phyloP scores from a whole-genome alignment of 2,888 invertebrate species.

The Nemapogon koenigi region DNA sequence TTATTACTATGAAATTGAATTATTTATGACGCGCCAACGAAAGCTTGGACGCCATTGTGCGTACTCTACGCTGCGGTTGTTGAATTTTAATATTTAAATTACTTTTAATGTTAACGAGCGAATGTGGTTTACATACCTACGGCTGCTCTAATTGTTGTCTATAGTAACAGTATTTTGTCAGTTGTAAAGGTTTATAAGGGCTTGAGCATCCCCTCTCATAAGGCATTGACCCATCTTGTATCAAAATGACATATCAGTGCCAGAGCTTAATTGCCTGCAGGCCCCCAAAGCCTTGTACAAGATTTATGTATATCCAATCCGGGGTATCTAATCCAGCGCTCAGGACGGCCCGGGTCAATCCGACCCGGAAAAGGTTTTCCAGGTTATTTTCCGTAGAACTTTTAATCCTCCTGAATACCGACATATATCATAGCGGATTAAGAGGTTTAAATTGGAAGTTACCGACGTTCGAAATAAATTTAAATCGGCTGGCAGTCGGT shows the following conservation, averaged over 20 bases:
- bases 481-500: conserved; percentile 62
- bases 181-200: too few species aligned
- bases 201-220: neutral
- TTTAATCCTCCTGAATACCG: conserved; percentile 65
- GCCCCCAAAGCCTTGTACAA: conserved; percentile 53
- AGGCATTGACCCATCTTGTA: conserved; percentile 30
- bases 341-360: conserved; percentile 52
- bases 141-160: neutral
- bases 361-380: conserved; percentile 64
- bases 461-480: conserved; percentile 66
- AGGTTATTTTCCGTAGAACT: conserved; percentile 66
- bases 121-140: neutral
- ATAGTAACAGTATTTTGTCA: too few species aligned
- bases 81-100: conserved; percentile 61
- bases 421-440: conserved; percentile 66
- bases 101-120: conserved; percentile 27
- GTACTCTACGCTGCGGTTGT: conserved; percentile 34
- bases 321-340: conserved; percentile 55
- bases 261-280: conserved; percentile 54
- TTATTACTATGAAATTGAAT: conserved; percentile 66
- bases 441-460: conserved; percentile 67
- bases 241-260: conserved; percentile 55
- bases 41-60: conserved; percentile 42
- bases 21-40: conserved; percentile 51
- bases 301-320: conserved; percentile 66